Conservation (phyloP, 2,797 vertebrate species). For the Hozukius guyotensis region DNA sequence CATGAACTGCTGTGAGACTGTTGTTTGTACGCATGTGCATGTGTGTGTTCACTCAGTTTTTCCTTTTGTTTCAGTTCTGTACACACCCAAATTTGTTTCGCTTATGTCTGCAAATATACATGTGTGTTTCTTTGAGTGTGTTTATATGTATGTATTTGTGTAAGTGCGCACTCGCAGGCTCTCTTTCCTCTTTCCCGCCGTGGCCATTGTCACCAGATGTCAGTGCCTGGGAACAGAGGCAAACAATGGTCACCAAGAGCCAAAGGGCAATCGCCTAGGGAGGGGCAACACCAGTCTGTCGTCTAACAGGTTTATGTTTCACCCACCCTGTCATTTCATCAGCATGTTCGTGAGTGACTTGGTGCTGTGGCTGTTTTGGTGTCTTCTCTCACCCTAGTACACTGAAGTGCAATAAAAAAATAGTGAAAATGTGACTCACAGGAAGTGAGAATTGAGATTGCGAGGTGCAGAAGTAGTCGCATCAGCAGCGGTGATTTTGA, state of each 20-base stretch:
- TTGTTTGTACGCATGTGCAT: neutral
- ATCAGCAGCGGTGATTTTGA: constrained; percentile 52
- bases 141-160: constrained; percentile 23
- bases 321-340: constrained; percentile 46
- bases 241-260: constrained; percentile 80
- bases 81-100: constrained; percentile 9
- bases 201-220: constrained; percentile 82
- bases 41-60: neutral
- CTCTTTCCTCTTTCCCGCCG: constrained; percentile 58
- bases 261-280: constrained; percentile 72
- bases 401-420: neutral
- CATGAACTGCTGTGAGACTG: too few species aligned
- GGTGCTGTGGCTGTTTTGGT: constrained; percentile 9
- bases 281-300: constrained; percentile 61
- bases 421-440: constrained; percentile 19
- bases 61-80: constrained; percentile 14
- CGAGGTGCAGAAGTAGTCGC: constrained; percentile 38
- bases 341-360: constrained; percentile 17
- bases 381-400: neutral
- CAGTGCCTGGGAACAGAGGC: constrained; percentile 79
- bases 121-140: neutral
- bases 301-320: constrained; percentile 67
- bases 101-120: constrained; percentile 5
- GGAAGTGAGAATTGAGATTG: constrained; percentile 60
- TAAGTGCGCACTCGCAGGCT: constrained; percentile 25